Evolutionary conservation across 2,888 invertebrate species (phyloP).

Genomic region (Teinopalpus imperialis): DNA sequence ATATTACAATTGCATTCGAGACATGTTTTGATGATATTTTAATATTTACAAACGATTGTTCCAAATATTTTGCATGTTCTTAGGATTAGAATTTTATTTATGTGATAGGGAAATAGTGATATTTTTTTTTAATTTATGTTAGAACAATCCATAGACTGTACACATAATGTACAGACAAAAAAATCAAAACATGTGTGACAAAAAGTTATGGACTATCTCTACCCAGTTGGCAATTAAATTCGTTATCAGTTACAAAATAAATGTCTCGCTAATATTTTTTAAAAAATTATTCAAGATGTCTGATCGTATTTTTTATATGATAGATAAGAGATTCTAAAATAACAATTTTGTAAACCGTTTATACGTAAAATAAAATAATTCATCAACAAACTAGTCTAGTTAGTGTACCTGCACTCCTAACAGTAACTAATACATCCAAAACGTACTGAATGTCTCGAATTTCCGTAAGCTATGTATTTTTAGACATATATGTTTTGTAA

Average conservation of each 20-base stretch:
- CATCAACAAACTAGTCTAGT: slow-evolving; percentile 25
- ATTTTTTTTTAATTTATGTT: slow-evolving; percentile 30
- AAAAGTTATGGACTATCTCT: too few relatives aligned
- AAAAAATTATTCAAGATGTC: too few relatives aligned
- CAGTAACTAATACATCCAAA: slow-evolving; percentile 29
- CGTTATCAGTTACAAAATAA: neutral
- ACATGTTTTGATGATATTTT: slow-evolving; percentile 20
- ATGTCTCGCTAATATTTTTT: too few relatives aligned
- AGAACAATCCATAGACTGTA: too few relatives aligned
- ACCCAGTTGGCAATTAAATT: slow-evolving; percentile 8
- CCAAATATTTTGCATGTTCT: slow-evolving; percentile 18
- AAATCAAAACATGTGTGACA: too few relatives aligned
- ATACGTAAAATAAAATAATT: neutral
- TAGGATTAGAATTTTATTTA: slow-evolving; percentile 36
- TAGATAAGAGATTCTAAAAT: too few relatives aligned
- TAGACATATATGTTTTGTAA: slow-evolving; percentile 45
- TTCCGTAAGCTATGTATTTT: slow-evolving; percentile 54
- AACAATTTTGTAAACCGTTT: neutral
- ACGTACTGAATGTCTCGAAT: slow-evolving; percentile 58
- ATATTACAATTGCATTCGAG: slow-evolving; percentile 5
- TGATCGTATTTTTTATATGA: too few relatives aligned
- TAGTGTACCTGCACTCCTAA: slow-evolving; percentile 23
- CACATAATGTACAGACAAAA: slow-evolving; percentile 12
- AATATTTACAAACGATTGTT: slow-evolving; percentile 16
- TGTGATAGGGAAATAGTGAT: slow-evolving; percentile 53